Conservation (phyloP, 2,113 vertebrate species). For the Otolemur garnettii region DNA sequence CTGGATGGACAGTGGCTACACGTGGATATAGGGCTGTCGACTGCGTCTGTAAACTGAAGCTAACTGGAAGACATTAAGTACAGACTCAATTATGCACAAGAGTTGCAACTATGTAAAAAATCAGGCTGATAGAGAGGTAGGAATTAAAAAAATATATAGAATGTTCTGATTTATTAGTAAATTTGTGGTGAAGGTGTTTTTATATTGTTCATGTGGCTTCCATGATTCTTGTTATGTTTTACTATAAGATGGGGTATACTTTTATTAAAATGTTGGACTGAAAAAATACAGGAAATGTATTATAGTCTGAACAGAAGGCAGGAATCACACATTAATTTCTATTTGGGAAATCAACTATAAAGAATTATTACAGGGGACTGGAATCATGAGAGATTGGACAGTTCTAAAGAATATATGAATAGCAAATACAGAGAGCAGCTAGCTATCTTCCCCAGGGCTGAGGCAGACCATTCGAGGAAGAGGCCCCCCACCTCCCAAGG, state of each 20-base stretch:
- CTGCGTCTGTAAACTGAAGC: background rate
- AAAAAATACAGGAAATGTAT: background rate
- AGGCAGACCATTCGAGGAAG: background rate
- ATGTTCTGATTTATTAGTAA: background rate
- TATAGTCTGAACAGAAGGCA: background rate
- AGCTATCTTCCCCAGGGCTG: background rate
- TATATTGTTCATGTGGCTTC: background rate
- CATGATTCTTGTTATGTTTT: background rate
- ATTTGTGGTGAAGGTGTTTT: background rate
- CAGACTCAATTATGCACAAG: background rate
- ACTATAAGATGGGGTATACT: background rate
- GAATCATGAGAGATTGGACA: background rate
- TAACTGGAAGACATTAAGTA: background rate
- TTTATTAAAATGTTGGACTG: conserved; percentile 3
- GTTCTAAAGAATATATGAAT: background rate
- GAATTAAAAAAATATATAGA: background rate
- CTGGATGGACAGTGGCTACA: background rate
- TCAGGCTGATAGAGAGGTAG: background rate
- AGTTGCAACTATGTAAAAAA: background rate
- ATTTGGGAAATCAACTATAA: background rate
- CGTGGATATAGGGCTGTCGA: background rate
- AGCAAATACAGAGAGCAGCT: background rate
- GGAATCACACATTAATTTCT: conserved; percentile 8
- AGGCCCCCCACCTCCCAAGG: background rate
- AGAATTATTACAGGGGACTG: background rate